These are phyloP conservation scores for Syngnathus acus DNA, from an alignment of 2,797 vertebrate genomes.

Conservation along the genomic window DNA sequence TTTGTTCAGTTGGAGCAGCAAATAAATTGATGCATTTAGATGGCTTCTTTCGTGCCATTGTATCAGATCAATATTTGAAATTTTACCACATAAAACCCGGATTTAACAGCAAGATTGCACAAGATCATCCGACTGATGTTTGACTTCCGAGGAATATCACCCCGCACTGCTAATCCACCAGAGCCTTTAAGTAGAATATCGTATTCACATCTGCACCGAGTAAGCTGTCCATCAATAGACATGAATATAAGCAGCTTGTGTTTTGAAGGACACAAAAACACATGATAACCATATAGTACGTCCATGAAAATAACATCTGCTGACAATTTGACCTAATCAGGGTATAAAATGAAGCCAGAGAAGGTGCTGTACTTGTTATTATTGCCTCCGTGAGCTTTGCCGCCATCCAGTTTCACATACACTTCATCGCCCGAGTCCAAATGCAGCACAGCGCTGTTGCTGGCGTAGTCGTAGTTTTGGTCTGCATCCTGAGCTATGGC, in stretches of 20 bases:
- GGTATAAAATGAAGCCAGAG: slow-evolving; percentile 95
- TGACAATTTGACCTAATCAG: slow-evolving; percentile 68
- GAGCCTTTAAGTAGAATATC: not conserved
- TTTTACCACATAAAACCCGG: not conserved
- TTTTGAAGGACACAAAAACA: slow-evolving; percentile 9
- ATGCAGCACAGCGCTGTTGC: slow-evolving; percentile 94
- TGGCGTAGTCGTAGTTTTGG: slow-evolving; percentile 98
- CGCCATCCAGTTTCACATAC: slow-evolving; percentile 94
- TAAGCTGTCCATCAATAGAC: not conserved
- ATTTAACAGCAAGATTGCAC: not conserved
- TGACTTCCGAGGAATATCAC: not conserved
- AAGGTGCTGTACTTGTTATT: slow-evolving; percentile 99
- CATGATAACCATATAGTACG: not conserved
- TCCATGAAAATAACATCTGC: not conserved
- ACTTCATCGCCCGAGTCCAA: slow-evolving; percentile 94
- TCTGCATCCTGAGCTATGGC: slow-evolving; percentile 96
- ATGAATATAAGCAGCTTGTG: slow-evolving; percentile 10
- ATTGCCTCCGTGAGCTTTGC: slow-evolving; percentile 97
- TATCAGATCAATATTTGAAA: not conserved
- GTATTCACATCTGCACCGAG: not conserved
- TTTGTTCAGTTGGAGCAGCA: not conserved
- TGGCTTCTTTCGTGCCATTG: not conserved
- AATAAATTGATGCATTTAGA: not conserved
- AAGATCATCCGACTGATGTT: not conserved
- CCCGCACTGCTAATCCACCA: not conserved